Base-by-base conservation (phyloP, 2,113 vertebrate genomes). In the Alces alces region DNA sequence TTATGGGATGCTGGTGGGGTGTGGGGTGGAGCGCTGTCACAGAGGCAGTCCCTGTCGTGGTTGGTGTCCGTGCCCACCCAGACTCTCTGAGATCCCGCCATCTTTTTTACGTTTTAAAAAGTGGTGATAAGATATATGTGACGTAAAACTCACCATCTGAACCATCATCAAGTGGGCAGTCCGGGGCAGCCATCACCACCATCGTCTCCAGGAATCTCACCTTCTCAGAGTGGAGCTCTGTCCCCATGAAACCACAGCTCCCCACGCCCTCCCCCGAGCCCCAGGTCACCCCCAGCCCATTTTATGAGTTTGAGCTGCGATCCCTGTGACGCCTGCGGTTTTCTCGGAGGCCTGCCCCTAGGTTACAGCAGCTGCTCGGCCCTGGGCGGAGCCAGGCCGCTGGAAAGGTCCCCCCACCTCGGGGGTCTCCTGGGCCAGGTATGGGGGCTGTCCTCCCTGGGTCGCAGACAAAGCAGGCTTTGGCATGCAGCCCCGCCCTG, bases 51-150 rank as follows among this genome's bases (percentile, higher is more conserved):
- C 36, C 28, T 7, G n/a, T 27, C 9, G 13, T 4, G 47, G 47
- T 10, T 36, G 0, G 11, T 28, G 78, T 10, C 25, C 0, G 43
- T 0, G 5, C n/a, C 23, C 25, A 6, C 47, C 28, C 15, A n/a
- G 76, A 27, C 1, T 17, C 10, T 21, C 27, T n/a, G 80, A 52
- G 10, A 19, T 45, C 12, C 7, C 16, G 3, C 36, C 17, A 21
- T 70, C 54, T 76, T 47, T 45, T 89, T 88, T 36, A 15, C 10
- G n/a, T 79, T 61, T n/a, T 50, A 30, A 79, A 79, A 50, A 33
- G 16, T 33, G 28, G 43, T 60, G 70, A 23, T 30, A 30, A 73
- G 30, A 14, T 89, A 43, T 5, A 14, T 13, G 39, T 45, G 21
- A 39, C 0, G 1, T 89, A 21, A 43, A 73, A 73, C 50, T 36